These are phyloP conservation scores for Naso thynnoides DNA, from an alignment of 2,797 vertebrate species.

Conservation along the genomic window DNA sequence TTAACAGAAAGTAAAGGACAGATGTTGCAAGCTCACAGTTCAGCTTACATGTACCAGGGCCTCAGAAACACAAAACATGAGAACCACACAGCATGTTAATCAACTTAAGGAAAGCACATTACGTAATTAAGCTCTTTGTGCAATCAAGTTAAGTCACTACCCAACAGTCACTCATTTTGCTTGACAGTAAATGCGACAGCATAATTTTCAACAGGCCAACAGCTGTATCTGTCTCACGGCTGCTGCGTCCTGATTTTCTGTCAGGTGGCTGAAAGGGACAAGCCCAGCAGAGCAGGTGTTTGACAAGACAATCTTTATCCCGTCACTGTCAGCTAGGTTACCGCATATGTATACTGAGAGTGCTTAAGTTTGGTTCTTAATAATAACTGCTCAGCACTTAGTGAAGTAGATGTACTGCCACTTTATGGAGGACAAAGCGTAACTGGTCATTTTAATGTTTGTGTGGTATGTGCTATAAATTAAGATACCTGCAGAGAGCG, in stretches of 20 bases:
- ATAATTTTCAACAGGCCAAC: conserved; percentile 44
- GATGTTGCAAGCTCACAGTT: neutral
- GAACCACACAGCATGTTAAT: conserved; percentile 31
- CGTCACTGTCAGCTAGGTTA: conserved; percentile 56
- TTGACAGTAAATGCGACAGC: conserved; percentile 55
- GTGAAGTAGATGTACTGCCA: conserved; percentile 3
- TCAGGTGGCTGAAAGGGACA: conserved; percentile 47
- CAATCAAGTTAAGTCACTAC: conserved; percentile 53
- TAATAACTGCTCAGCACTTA: conserved; percentile 12
- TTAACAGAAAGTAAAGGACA: neutral
- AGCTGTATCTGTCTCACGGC: conserved; percentile 47
- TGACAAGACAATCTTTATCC: conserved; percentile 61
- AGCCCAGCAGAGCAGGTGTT: conserved; percentile 49
- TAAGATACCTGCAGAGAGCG: neutral
- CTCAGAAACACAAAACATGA: conserved; percentile 24
- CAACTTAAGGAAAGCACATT: conserved; percentile 32
- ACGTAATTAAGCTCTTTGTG: conserved; percentile 46
- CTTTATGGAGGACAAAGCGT: neutral
- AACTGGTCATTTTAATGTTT: neutral
- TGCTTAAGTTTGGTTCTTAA: conserved; percentile 19
- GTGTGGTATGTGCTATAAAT: neutral
- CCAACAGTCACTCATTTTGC: conserved; percentile 47
- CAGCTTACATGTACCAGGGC: neutral
- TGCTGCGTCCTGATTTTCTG: conserved; percentile 36
- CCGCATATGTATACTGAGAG: conserved; percentile 26